A percentile compares a stretch with the other conserved stretches of the same genome.
Evolutionary conservation across 2,888 invertebrate genomes (phyloP).

Genomic region (Anticlea derivata): DNA sequence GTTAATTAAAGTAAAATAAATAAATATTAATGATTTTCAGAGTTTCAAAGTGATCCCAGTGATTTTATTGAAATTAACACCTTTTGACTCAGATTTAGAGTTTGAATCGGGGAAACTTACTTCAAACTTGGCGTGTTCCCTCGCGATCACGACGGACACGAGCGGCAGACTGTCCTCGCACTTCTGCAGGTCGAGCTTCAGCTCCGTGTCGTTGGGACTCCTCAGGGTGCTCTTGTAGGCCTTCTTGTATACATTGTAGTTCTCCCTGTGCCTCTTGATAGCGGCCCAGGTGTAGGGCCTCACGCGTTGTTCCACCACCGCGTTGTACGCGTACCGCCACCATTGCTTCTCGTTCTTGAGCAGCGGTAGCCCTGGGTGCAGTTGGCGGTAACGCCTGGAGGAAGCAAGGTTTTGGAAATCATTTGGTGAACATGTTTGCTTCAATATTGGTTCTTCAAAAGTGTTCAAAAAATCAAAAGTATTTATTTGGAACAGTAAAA

Average conservation of each 20-base stretch:
- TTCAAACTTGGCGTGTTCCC: conserved; percentile 91
- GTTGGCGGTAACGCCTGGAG: conserved; percentile 84
- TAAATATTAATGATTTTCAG: too few species aligned
- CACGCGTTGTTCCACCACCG: conserved; percentile 88
- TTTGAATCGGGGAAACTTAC: too few species aligned
- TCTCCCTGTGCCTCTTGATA: conserved; percentile 86
- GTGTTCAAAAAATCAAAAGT: too few species aligned
- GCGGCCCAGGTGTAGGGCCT: conserved; percentile 90
- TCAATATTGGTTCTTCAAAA: too few species aligned
- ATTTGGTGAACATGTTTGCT: too few species aligned
- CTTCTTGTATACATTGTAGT: conserved; percentile 87
- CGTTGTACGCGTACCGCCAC: conserved; percentile 91
- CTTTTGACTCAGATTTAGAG: too few species aligned
- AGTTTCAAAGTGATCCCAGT: too few species aligned
- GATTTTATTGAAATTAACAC: too few species aligned
- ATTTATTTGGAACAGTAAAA: too few species aligned
- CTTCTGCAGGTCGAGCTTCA: conserved; percentile 88
- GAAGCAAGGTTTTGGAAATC: too few species aligned
- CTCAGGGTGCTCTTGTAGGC: conserved; percentile 88
- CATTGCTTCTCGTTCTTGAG: conserved; percentile 85
- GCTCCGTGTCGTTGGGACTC: conserved; percentile 89
- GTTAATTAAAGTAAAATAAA: too few species aligned
- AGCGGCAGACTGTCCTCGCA: conserved; percentile 90
- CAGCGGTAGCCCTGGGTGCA: conserved; percentile 84
- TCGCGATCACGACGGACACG: conserved; percentile 89